Conservation (phyloP, 2,113 vertebrate species). For the Pampusana beccarii region DNA sequence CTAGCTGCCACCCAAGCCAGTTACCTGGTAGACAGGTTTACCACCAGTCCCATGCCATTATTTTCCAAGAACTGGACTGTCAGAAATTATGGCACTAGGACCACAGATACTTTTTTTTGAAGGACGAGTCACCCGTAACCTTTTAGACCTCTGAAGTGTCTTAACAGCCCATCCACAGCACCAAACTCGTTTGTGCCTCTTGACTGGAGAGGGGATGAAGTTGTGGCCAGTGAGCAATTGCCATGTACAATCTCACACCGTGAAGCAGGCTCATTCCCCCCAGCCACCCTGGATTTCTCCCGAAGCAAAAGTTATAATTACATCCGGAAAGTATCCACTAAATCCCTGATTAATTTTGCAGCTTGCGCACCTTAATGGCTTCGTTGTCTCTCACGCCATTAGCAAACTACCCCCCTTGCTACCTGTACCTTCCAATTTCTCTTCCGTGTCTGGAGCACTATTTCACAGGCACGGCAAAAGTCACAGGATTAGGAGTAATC, state of each 20-base stretch:
- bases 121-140: not conserved
- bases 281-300: not conserved
- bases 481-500: not conserved
- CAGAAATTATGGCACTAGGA: not conserved
- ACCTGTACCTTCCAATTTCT: not conserved
- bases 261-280: not conserved
- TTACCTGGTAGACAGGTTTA: not conserved
- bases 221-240: not conserved
- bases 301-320: rapidly evolving
- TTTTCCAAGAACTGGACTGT: not conserved
- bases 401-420: not conserved
- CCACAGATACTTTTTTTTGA: not conserved
- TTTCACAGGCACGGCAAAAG: not conserved
- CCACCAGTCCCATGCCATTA: not conserved
- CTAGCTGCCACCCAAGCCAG: not conserved
- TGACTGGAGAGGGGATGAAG: not conserved
- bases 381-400: not conserved
- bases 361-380: not conserved
- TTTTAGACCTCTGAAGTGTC: not conserved
- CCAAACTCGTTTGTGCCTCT: not conserved
- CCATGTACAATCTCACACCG: rapidly evolving
- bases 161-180: not conserved
- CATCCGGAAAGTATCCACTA: not conserved
- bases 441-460: not conserved
- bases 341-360: not conserved